Evolutionary conservation across 2,888 invertebrate species (phyloP).

Genomic region (Crossocerus cetratus): DNA sequence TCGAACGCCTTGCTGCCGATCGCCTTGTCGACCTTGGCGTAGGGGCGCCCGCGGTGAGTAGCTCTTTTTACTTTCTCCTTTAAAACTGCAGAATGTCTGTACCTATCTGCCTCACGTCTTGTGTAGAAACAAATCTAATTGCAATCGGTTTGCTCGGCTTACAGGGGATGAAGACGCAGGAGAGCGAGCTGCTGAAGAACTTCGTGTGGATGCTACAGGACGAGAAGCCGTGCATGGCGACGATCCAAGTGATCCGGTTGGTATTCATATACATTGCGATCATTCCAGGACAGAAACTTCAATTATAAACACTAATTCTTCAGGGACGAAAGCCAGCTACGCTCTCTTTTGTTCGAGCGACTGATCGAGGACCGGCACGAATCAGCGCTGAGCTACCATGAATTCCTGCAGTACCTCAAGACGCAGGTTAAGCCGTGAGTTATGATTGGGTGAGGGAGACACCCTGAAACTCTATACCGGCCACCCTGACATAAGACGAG

Average conservation of each 20-base stretch:
- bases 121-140: background rate
- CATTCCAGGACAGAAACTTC: background rate
- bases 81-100: background rate
- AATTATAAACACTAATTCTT: slow-evolving; percentile 44
- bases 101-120: background rate
- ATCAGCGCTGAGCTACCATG: slow-evolving; percentile 96
- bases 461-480: too few relatives aligned
- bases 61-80: background rate
- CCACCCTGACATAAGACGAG: too few relatives aligned
- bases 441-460: too few relatives aligned
- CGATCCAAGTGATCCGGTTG: slow-evolving; percentile 89
- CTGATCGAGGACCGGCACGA: slow-evolving; percentile 97
- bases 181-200: slow-evolving; percentile 86
- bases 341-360: slow-evolving; percentile 89
- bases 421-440: slow-evolving; percentile 88
- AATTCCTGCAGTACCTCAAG: slow-evolving; percentile 97
- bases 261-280: too few relatives aligned
- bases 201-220: slow-evolving; percentile 91
- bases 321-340: slow-evolving; percentile 94
- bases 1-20: too few relatives aligned
- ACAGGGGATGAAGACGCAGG: slow-evolving; percentile 84
- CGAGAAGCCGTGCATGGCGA: slow-evolving; percentile 88
- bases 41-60: slow-evolving; percentile 83
- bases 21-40: slow-evolving; percentile 82
- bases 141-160: too few relatives aligned